Conservation (phyloP, 1,140 invertebrate genomes). For the Lineus longissimus region DNA sequence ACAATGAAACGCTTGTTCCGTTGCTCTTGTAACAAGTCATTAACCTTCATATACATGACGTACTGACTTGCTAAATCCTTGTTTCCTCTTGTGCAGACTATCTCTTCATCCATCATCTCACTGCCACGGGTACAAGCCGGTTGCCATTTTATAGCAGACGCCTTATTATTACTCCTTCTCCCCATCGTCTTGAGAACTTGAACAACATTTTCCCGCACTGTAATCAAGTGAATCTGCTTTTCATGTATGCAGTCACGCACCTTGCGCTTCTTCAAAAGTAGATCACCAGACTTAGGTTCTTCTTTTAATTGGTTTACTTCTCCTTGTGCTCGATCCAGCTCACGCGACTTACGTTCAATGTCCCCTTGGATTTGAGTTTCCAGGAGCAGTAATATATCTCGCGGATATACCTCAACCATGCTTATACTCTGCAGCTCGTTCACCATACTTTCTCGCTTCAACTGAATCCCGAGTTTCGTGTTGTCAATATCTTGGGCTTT, state of each 20-base stretch:
- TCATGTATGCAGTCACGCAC: neutral
- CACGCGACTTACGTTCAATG: neutral
- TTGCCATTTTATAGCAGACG: neutral
- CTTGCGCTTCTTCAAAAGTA: neutral
- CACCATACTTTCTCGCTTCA: conserved; percentile 1
- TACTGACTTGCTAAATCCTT: neutral
- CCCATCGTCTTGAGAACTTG: neutral
- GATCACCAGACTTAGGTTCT: neutral
- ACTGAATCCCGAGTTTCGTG: neutral
- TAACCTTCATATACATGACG: conserved; percentile 3
- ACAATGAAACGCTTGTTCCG: neutral
- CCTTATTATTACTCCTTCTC: neutral
- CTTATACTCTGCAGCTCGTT: neutral
- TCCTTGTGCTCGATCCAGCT: neutral
- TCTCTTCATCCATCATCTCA: neutral
- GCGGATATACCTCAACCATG: neutral
- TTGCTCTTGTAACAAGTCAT: conserved; percentile 2
- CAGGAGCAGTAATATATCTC: neutral
- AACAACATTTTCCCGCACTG: neutral
- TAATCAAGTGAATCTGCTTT: neutral
- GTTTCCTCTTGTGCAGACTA: no score
- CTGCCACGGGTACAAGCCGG: neutral
- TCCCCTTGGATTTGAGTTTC: neutral
- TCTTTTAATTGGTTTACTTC: neutral
- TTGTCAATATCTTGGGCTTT: neutral